Evolutionary conservation across 2,113 vertebrate species (phyloP).

Genomic region (Phrynosoma blainvillii): DNA sequence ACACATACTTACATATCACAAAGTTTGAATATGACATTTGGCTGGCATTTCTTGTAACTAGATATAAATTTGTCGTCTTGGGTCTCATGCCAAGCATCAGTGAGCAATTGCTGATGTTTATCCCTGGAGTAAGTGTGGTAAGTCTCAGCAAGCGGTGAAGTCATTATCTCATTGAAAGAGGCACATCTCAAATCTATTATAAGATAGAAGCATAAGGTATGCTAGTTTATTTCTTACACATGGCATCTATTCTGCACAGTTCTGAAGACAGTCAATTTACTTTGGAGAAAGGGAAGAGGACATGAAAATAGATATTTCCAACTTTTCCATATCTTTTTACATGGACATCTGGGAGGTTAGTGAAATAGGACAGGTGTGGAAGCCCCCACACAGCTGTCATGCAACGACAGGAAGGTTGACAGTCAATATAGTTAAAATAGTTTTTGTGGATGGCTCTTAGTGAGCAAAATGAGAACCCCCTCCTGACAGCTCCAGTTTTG

Average conservation of each 20-base stretch:
- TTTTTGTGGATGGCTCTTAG: conserved; percentile 4
- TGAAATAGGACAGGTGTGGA: neutral
- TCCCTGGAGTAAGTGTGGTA: neutral
- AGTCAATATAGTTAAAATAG: neutral
- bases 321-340: neutral
- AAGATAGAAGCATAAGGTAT: neutral
- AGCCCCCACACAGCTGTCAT: conserved; percentile 1
- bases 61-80: neutral
- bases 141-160: neutral
- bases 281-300: neutral
- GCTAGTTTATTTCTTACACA: neutral
- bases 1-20: neutral
- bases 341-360: neutral
- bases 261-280: neutral
- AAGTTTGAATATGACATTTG: neutral
- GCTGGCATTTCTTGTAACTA: conserved; percentile 13
- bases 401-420: neutral
- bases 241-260: neutral
- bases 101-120: neutral
- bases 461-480: neutral
- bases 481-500: neutral
- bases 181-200: neutral
- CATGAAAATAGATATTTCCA: neutral
- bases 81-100: neutral
- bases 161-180: neutral